A percentile compares a stretch with the other conserved stretches of the same genome.
These are phyloP conservation scores for Apteryx owenii DNA, from an alignment of 2,113 vertebrate genomes.

Conservation along the genomic window DNA sequence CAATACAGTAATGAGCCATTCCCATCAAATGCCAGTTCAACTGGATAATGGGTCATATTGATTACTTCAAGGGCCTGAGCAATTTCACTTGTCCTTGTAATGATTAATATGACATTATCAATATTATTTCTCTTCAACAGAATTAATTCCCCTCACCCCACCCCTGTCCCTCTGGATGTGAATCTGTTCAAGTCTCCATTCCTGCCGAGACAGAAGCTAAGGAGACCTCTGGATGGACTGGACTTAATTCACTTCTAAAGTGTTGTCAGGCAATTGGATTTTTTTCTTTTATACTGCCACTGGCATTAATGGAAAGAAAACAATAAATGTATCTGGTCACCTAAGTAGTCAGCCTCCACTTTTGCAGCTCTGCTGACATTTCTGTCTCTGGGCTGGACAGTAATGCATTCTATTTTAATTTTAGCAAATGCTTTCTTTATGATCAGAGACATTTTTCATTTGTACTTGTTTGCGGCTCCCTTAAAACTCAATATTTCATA, in stretches of 20 bases:
- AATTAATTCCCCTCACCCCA: slow-evolving; percentile 30
- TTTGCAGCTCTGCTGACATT: slow-evolving; percentile 28
- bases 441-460: slow-evolving; percentile 62
- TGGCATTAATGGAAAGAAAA: slow-evolving; percentile 55
- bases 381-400: slow-evolving; percentile 22
- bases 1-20: neutral
- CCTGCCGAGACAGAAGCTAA: neutral
- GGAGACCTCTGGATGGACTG: neutral
- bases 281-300: neutral
- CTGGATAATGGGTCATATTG: slow-evolving; percentile 47
- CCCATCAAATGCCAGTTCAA: slow-evolving; percentile 36
- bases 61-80: slow-evolving; percentile 23
- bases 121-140: slow-evolving; percentile 30
- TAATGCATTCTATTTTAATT: slow-evolving; percentile 64
- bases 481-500: slow-evolving; percentile 63
- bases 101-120: slow-evolving; percentile 45
- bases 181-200: neutral
- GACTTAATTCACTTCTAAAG: slow-evolving; percentile 36
- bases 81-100: slow-evolving; percentile 49
- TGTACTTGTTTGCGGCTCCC: slow-evolving; percentile 63
- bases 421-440: slow-evolving; percentile 61
- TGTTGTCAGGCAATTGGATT: slow-evolving; percentile 4
- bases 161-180: neutral
- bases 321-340: slow-evolving; percentile 44
- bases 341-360: slow-evolving; percentile 21